Evolutionary conservation across 37 sponge, comb jelly and placozoan species (phyloP).

Genomic region (Diacarnus erythraeanus): DNA sequence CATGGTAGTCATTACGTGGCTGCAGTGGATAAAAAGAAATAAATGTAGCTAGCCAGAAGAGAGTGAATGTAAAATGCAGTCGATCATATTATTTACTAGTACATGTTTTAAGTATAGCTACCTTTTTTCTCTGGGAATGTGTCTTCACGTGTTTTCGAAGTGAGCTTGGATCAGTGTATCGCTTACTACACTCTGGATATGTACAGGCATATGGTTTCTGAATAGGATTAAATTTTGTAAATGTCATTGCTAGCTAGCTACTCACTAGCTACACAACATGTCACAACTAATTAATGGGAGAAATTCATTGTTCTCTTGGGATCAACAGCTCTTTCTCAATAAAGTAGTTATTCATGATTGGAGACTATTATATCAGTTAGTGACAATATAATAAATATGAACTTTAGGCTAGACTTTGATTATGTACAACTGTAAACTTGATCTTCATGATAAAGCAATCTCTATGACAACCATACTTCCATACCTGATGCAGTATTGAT

Average conservation of each 20-base stretch:
- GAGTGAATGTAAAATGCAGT: conserved; percentile 1
- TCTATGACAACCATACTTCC: not conserved
- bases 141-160: conserved; percentile 87
- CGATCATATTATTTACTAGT: not conserved
- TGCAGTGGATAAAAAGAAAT: not conserved
- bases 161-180: conserved; percentile 96
- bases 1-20: conserved; percentile 37
- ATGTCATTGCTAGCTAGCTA: not conserved
- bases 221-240: too few species aligned
- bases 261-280: not conserved
- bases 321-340: not conserved
- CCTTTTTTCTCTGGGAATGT: conserved; percentile 77
- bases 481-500: not conserved
- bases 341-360: not conserved
- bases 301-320: conserved; percentile 1
- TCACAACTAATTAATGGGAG: not conserved
- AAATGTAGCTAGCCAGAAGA: too few species aligned
- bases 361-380: too few species aligned
- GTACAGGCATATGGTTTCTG: conserved; percentile 94
- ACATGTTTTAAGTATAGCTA: not conserved
- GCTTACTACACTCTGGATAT: conserved; percentile 83
- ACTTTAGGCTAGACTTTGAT: conserved; percentile 10
- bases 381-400: not conserved
- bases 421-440: not conserved
- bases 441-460: not conserved